Evolutionary conservation across 1,140 invertebrate genomes (phyloP), one percentile per base, ranked within the genome.

Genomic region (Drosophila nikananu): DNA sequence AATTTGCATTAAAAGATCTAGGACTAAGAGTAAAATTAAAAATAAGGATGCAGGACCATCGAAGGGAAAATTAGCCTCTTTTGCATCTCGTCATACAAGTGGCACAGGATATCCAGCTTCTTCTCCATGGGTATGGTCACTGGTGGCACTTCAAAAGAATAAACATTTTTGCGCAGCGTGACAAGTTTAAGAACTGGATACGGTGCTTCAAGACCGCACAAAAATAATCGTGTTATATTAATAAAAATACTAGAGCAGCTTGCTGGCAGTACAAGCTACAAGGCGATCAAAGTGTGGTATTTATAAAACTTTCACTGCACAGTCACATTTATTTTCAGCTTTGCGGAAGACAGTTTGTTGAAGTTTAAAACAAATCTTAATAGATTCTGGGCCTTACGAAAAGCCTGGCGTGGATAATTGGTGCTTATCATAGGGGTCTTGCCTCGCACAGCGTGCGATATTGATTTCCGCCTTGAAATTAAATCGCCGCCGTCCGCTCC

Each of bases 271-370:
- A n/a, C 19, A 41, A 42, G 4, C 32, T 6, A 25, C 21, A 57
- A 54, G 1, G 3, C 21, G 19, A 9, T 12, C 0, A n/a, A 37
- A 57, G 1, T 23, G 10, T 4, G 41, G 64, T 27, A 63, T 67
- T 37, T 27, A 13, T 17, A 8, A 35, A 8, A 17, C 39, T n/a
- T n/a, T n/a, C 27, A 10, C 0, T 1, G 17, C 27, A 12, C 27
- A 30, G 71, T 39, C 71, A 74, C 55, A 61, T 17, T n/a, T 17
- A 73, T 74, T 74, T 74, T 74, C 71, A 61, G 68, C 51, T 58
- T 70, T 55, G 23, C 35, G 19, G 51, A 59, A 73, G 27, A 48
- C 2, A 70, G 39, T 48, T 68, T 67, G 30, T n/a, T 35, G 17
- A 73, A 51, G 13, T 44, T 61, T 61, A 19, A 17, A 13, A 17